These are phyloP conservation scores for Motacilla tschutschensis DNA, from an alignment of 2,113 vertebrate genomes.

Conservation along the genomic window DNA sequence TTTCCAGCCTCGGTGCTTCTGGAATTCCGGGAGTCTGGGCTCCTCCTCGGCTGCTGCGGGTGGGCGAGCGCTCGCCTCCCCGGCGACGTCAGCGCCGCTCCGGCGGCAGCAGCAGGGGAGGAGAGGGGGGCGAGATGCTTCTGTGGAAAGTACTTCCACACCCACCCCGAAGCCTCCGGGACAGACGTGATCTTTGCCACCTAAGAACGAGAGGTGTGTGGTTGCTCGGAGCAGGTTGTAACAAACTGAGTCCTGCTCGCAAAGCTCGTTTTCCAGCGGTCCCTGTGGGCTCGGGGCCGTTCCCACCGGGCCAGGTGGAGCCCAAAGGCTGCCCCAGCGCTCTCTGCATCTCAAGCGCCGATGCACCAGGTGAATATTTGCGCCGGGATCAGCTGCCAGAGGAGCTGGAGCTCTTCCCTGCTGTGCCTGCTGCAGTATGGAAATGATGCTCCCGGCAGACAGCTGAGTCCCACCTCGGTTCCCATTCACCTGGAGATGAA, in stretches of 20 bases:
- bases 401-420: background rate
- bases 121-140: background rate
- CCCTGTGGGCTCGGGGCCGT: background rate
- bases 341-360: background rate
- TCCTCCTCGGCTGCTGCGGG: background rate
- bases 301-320: background rate
- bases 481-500: conserved; percentile 63
- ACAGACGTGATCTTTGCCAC: conserved; percentile 6
- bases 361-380: fast-evolving
- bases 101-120: background rate
- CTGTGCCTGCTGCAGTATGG: background rate
- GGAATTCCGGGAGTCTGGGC: background rate
- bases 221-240: background rate
- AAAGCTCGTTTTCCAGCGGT: background rate
- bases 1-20: fast-evolving
- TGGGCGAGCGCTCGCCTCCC: background rate
- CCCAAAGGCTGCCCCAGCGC: fast-evolving
- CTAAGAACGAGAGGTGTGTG: background rate
- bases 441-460: conserved; percentile 40
- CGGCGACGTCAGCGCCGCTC: background rate
- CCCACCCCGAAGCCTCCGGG: background rate
- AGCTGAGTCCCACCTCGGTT: conserved; percentile 38
- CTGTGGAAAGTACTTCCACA: background rate
- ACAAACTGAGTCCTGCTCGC: background rate
- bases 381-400: background rate